Base-by-base conservation (phyloP, 2,888 invertebrate species). In the Conus canariensis region DNA sequence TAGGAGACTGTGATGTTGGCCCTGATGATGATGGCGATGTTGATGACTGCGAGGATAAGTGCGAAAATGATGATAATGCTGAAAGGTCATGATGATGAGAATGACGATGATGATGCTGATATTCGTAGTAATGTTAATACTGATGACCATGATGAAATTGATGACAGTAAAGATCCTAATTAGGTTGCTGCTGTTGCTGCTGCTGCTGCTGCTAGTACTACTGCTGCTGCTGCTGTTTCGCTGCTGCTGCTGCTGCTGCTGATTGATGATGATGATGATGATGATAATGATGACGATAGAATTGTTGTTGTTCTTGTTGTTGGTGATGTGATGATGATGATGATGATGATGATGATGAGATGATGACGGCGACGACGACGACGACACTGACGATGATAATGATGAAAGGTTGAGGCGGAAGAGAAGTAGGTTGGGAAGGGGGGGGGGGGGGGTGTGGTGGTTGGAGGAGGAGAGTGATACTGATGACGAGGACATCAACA, bases 271-370 rank as follows among this genome's bases (percentile, higher is more conserved):
- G 58, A 3, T 83, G 83, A 1, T 74, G n/a, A 22, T n/a, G 74
- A 45, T 45, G 58, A 22, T 83, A 56, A 2, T 74, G n/a, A 22
- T n/a, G 74, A 45, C 45, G 83, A 19, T 83, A 45, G 14, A 7
- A 22, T 8, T 83, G 58, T 8, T 45, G 83, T 10, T 45, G 45
- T 16, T 82, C 10, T 25, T 82, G 82, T 25, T 25, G 56, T 2
- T 82, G 82, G 0, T 82, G 82, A 6, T 82, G 85, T 16, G 85
- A 59, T 58, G 85, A 59, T 58, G 59, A n/a, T 16, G 85, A n/a
- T 58, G 85, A n/a, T 85, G 85, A n/a, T 85, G 85, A n/a, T 56
- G 85, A 56, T 7, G 59, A 22, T 85, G 59, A 56, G 56, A 56
- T 59, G 56, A 56, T 56, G 56, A 59, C 56, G 85, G n/a, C 56